A percentile compares a stretch with the other conserved stretches of the same genome.
phyloP scores from a whole-genome alignment of 2,113 vertebrate genomes.

The Notiomystis cincta region DNA sequence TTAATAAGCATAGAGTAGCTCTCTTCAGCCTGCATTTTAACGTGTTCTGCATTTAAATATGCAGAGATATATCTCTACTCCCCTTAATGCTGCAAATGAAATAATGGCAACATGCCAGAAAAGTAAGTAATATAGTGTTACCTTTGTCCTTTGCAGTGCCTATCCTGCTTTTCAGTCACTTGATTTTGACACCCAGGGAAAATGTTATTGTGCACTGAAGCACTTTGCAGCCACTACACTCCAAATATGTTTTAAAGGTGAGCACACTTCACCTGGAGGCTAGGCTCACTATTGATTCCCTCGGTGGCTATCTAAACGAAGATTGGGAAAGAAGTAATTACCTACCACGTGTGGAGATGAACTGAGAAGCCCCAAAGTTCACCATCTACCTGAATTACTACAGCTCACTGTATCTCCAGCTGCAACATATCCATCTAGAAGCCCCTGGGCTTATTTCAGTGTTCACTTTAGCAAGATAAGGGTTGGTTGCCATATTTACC shows the following conservation, averaged over 20 bases:
- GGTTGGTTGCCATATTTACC: neutral
- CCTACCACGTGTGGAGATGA: neutral
- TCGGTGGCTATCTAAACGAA: constrained; percentile 6
- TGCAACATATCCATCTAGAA: neutral
- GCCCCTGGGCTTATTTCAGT: neutral
- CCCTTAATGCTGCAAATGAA: neutral
- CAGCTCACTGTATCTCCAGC: neutral
- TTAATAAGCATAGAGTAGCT: neutral
- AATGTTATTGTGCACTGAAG: neutral
- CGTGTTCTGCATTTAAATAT: neutral
- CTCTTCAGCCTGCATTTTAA: constrained; percentile 27
- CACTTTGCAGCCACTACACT: neutral
- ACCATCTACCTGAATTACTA: neutral
- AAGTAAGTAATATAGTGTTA: neutral
- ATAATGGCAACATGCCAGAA: neutral
- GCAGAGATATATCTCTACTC: neutral
- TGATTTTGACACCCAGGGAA: neutral
- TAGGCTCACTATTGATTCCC: neutral
- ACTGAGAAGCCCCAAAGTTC: constrained; percentile 10
- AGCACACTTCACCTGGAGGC: neutral
- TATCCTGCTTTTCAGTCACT: neutral
- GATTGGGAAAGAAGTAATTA: constrained; percentile 35
- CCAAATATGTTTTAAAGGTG: constrained; percentile 36
- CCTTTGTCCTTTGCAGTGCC: neutral
- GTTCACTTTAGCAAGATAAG: constrained; percentile 3